These are phyloP conservation scores for Cervus canadensis DNA, from an alignment of 2,113 vertebrate genomes.

Conservation along the genomic window DNA sequence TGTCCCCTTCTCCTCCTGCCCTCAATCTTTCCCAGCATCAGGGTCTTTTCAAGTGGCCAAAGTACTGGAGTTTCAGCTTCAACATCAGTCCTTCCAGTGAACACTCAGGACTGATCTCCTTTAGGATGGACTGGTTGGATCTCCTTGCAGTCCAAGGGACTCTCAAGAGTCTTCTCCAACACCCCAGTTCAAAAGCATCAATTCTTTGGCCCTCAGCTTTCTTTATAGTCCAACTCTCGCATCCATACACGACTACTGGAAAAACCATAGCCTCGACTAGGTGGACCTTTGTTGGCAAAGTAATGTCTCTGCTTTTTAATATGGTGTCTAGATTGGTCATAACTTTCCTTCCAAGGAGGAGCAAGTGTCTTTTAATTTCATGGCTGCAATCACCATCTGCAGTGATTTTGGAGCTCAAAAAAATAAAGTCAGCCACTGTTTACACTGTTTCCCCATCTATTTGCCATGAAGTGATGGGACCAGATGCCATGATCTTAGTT, in stretches of 20 bases:
- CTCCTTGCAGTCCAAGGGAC: neutral
- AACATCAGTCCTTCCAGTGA: neutral
- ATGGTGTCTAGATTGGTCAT: neutral
- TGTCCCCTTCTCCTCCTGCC: neutral
- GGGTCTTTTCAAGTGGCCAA: neutral
- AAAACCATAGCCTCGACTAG: neutral
- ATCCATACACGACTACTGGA: neutral
- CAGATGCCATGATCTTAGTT: neutral
- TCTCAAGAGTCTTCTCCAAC: neutral
- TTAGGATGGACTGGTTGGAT: neutral
- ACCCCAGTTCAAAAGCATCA: neutral
- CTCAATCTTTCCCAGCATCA: neutral
- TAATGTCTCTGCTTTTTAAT: neutral
- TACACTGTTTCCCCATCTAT: neutral
- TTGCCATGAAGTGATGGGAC: neutral
- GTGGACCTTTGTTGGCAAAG: neutral
- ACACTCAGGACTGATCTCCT: neutral
- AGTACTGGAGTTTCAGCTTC: neutral
- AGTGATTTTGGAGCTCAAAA: neutral
- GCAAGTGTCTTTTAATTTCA: neutral
- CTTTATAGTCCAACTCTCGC: neutral
- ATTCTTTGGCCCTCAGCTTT: neutral
- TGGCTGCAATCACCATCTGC: neutral
- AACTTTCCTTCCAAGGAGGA: neutral
- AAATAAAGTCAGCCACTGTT: neutral